These are phyloP conservation scores for Periparus ater DNA, from an alignment of 2,797 vertebrate genomes.

Conservation along the genomic window DNA sequence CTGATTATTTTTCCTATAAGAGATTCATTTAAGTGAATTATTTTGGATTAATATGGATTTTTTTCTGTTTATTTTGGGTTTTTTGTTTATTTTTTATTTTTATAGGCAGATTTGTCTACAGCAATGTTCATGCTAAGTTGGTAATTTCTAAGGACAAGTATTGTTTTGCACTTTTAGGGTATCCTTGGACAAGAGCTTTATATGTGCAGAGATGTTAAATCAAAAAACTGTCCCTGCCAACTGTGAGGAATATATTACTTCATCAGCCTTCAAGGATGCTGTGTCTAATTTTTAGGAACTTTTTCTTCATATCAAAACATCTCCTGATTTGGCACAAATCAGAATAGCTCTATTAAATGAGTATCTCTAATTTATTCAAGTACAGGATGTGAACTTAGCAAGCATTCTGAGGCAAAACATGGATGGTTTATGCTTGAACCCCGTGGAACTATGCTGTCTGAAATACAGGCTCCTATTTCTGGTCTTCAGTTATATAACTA, in stretches of 20 bases:
- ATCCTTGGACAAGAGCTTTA: background rate
- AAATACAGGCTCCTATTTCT: background rate
- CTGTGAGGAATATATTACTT: background rate
- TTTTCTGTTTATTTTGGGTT: background rate
- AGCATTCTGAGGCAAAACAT: background rate
- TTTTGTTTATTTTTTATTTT: background rate
- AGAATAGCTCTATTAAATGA: background rate
- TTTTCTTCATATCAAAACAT: background rate
- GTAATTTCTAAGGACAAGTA: background rate
- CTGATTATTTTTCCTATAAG: background rate
- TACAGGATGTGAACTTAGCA: background rate
- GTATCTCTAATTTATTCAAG: background rate
- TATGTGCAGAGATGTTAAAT: background rate
- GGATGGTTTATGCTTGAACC: background rate
- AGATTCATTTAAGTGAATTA: background rate
- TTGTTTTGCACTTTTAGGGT: background rate
- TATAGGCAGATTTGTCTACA: background rate
- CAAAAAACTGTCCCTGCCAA: background rate
- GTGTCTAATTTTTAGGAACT: background rate
- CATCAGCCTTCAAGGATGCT: background rate
- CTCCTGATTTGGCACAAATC: background rate
- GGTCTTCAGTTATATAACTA: background rate
- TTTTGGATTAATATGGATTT: background rate
- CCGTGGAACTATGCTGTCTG: background rate
- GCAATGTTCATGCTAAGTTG: background rate